Base-by-base conservation (phyloP, 1,140 invertebrate species). In the Ceratitis capitata region DNA sequence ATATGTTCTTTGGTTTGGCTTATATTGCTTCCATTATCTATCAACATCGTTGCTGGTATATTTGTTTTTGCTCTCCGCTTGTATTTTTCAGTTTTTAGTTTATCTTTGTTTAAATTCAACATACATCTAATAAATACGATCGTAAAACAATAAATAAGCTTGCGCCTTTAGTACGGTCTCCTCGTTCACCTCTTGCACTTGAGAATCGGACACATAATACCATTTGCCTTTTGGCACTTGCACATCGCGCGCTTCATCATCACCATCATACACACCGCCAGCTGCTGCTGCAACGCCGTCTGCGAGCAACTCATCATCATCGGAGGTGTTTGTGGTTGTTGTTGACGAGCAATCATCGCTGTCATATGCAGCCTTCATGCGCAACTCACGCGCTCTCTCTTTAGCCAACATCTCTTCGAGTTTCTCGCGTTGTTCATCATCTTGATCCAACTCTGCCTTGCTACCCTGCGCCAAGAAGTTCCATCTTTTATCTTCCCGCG, bases 141-240 rank as follows among this genome's bases (percentile, higher is more conserved):
- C 98, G 92, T 99, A 99, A 92, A 99, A 99, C 23, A 99, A 93
- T 58, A 99, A 93, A 92, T 99, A 99, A n/a, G 98, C 98, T 92
- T 99, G 96, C 53, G 95, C 95, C 86, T 94, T 93, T n/a, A 98
- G 93, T 53, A 99, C 98, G 82, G 94, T 93, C 1, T 95, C 94
- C 92, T 98, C 96, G 53, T 94, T 94, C 7, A 97, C 96, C 92
- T 97, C 95, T 42, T 93, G 93, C 0, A 99, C 97, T 88, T 94
- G 93, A 84, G 95, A 96, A 93, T 99, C 98, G 85, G 98, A 99
- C 61, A 99, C 95, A 90, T 96, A 96, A 92, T 96, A 99, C 98
- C 98, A 99, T 88, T 94, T 95, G 10, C 96, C 97, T 2, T 94
- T 92, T 7, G 94, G 95, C 23, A 94, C 88, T 87, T 94, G 92